Percentiles rank a stretch among this genome's conserved stretches.
Conservation (phyloP, 2,888 invertebrate species). For the Tipula lateralis region DNA sequence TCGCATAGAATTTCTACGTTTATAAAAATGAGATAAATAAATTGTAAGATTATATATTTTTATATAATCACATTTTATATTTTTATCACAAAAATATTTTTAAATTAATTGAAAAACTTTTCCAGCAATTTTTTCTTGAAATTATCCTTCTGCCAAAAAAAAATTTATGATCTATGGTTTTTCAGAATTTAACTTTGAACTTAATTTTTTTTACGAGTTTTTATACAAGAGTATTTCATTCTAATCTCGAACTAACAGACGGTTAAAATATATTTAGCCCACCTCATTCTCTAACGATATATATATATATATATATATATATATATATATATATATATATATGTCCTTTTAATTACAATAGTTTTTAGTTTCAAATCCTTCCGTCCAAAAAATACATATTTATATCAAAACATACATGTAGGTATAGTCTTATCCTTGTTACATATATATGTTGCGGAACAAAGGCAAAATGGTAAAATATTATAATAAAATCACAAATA, state of each 20-base stretch:
- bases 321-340: background rate
- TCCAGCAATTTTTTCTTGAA: background rate
- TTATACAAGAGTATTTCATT: background rate
- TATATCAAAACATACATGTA: background rate
- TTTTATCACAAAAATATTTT: background rate
- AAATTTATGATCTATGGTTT: background rate
- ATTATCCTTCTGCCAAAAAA: background rate
- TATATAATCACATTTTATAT: too few species aligned
- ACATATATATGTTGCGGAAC: background rate
- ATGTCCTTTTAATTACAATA: constrained; percentile 11
- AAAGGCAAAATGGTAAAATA: constrained; percentile 11
- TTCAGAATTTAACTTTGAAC: constrained; percentile 19
- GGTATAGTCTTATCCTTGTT: background rate
- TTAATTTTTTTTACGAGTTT: background rate
- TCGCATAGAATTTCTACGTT: too few species aligned
- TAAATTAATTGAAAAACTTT: constrained; percentile 4
- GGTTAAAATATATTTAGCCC: background rate
- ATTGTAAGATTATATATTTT: background rate
- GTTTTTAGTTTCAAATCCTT: constrained; percentile 19
- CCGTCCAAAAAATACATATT: background rate
- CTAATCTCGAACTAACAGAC: background rate
- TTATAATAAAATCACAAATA: constrained; percentile 24
- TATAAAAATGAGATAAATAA: background rate
- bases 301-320: too few species aligned
- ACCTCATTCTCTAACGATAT: background rate